Evolutionary conservation across 2,113 vertebrate genomes (phyloP), one percentile per base, ranked within the genome.

Genomic region (Marmota monax): DNA sequence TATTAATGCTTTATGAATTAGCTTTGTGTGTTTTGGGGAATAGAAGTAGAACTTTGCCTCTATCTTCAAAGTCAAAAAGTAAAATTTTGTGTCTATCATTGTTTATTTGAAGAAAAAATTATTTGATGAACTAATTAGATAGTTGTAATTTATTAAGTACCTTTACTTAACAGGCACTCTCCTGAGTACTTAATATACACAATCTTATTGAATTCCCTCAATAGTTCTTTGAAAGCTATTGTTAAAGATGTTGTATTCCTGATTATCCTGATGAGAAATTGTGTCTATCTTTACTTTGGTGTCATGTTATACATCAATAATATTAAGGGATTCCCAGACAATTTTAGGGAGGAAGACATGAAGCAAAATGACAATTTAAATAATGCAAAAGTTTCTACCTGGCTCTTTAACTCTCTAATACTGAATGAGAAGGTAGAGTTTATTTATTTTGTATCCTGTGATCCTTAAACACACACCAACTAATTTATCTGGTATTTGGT

Each of bases 301-400:
- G 69, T 72, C 58, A 86, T 3, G 58, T 69, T 82, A 53, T 61
- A 63, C 2, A 20, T 3, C 0, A 61, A 34, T 88, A 91, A 65
- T 84, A 32, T 73, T 74, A 74, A 39, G 32, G 42, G 88, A 88
- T 82, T 96, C 34, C 84, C 70, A 1, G 56, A 80, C 42, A 84
- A 7, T 56, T 76, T 0, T 77, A 92, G 7, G 48, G 18, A 87
- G 42, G 82, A 95, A 69, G 61, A 86, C 22, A 69, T 48, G 39
- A 92, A 89, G 80, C 32, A 73, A 95, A 83, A 61, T 65, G 34
- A 78, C 17, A 73, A 53, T 51, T 77, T 92, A 92, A 92, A 72
- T 73, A 91, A 65, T 13, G 53, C 0, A 45, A 23, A n/a, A 69
- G 32, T 37, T 90, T 12, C 7, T 11, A 32, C 20, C 1, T 65